Evolutionary conservation across 1,140 invertebrate genomes (phyloP), one percentile per base, ranked within the genome.

Genomic region (Drosophila malerkotliana): DNA sequence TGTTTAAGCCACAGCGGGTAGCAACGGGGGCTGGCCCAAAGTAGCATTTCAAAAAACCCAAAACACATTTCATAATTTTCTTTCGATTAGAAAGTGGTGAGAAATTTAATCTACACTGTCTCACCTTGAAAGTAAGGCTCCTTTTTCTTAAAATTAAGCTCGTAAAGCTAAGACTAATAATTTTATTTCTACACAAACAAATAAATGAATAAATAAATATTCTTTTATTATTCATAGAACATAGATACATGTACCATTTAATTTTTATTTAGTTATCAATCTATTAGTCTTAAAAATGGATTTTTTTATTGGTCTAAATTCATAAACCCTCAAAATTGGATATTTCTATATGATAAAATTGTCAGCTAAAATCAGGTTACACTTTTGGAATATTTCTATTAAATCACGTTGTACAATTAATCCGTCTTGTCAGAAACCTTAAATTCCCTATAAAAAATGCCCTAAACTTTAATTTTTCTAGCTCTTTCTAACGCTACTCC

Each of bases 1-100:
- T 64, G 62, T 45, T 76, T 54, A 14, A 48, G 64, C 61, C 68
- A 32, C 71, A 73, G 71, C 69, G 28, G 58, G 58, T 28, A 58
- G 18, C 53, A 58, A n/a, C 53, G 56, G 73, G 72, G 62, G 62
- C 10, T 26, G 72, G 18, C 54, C 15, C 9, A 51, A 6, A 72
- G 10, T 57, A 18, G 48, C 26, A 34, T 54, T 73, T 73, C 0
- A 28, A 49, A 73, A 72, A 28, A 4, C 15, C 30, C 12, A 8
- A 72, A 54, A 41, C 4, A 4, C 39, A 37, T 49, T 62, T 10
- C 21, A 26, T 47, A 41, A 54, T 61, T 44, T 37, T 18, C 24
- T 24, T 52, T 41, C 48, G 64, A 37, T 71, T 59, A 59, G 66
- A 72, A 72, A 71, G 68, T 53, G 10, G 1, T 59, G 30, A 15